Percentiles rank a stretch among this genome's conserved stretches.
phyloP scores from a whole-genome alignment of 2,888 invertebrate genomes.

The Plebejus argus region DNA sequence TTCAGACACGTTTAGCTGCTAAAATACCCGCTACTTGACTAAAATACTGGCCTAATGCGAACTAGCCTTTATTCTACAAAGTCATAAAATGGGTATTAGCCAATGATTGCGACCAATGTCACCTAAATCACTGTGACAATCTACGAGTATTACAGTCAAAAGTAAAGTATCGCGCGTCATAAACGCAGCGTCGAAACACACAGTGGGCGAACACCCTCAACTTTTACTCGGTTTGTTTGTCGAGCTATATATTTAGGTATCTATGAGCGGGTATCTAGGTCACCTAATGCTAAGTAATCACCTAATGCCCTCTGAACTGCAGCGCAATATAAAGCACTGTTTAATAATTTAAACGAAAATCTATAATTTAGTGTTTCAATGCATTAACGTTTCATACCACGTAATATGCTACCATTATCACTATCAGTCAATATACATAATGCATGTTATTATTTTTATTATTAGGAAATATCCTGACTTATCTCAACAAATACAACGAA shows the following conservation, averaged over 20 bases:
- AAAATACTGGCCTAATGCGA: no score
- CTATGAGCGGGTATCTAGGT: slow-evolving; percentile 13
- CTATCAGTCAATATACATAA: neutral
- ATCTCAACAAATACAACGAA: no score
- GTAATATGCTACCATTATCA: neutral
- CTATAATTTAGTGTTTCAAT: neutral
- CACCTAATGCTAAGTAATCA: slow-evolving; percentile 4
- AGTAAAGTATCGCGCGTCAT: neutral
- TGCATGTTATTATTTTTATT: no score
- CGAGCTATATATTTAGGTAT: slow-evolving; percentile 14
- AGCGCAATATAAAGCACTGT: neutral
- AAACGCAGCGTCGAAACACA: neutral
- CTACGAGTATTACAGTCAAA: no score
- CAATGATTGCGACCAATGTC: no score
- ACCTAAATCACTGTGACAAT: no score
- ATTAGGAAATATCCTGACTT: no score
- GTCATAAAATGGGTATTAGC: no score
- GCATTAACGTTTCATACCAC: neutral
- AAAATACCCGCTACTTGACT: no score
- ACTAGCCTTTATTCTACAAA: no score
- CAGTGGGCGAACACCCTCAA: neutral
- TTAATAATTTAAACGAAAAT: neutral
- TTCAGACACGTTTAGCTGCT: no score
- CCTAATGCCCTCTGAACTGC: neutral
- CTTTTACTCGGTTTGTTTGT: neutral